Conservation (phyloP, 2,113 vertebrate genomes). For the Amblyornis subalaris region DNA sequence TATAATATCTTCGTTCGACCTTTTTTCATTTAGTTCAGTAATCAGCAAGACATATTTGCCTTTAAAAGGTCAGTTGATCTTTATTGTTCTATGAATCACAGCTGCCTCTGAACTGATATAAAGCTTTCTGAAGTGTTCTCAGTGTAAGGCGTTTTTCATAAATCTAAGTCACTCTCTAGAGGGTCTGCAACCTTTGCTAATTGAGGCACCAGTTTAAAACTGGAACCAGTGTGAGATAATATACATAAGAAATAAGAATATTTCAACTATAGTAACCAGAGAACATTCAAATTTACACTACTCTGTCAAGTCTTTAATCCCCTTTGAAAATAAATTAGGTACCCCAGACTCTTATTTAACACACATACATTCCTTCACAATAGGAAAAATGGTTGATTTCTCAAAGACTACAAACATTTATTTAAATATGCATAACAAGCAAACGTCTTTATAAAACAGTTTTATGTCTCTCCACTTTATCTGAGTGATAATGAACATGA, state of each 20-base stretch:
- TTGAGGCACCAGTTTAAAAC: neutral
- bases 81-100: constrained; percentile 41
- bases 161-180: neutral
- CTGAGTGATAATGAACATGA: neutral
- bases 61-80: constrained; percentile 45
- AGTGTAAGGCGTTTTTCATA: neutral
- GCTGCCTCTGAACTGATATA: constrained; percentile 2
- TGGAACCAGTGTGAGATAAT: neutral
- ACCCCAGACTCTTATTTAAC: neutral
- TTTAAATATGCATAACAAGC: fast-evolving
- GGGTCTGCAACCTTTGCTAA: neutral
- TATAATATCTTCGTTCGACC: neutral
- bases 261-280: neutral
- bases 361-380: neutral
- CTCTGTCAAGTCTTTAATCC: neutral
- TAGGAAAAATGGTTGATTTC: neutral
- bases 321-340: neutral
- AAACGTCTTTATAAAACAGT: neutral
- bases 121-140: neutral
- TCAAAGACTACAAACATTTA: neutral
- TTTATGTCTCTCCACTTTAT: neutral
- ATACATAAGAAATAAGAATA: neutral
- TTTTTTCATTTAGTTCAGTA: constrained; percentile 18
- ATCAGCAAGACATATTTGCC: constrained; percentile 8
- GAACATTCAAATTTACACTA: neutral